A percentile compares a stretch with the other conserved stretches of the same genome.
Evolutionary conservation across 2,888 invertebrate species (phyloP).

Genomic region (Eucriotettix oculatus): DNA sequence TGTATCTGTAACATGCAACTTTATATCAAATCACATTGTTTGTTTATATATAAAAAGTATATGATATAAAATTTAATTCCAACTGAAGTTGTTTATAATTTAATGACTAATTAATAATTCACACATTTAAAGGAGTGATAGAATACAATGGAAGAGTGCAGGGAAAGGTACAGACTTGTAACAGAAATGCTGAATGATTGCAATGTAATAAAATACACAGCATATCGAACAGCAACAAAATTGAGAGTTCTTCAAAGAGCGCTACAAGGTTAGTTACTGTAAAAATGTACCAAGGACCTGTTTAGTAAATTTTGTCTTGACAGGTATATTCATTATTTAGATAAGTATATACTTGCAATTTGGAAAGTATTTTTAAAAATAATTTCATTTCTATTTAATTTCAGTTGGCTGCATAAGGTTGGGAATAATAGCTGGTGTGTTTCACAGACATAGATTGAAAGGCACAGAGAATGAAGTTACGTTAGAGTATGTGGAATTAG

Average conservation of each 20-base stretch:
- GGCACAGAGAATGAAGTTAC: slow-evolving; percentile 48
- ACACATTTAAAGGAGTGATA: too few species aligned
- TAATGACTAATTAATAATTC: too few species aligned
- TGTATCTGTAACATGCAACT: too few species aligned
- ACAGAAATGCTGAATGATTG: slow-evolving; percentile 36
- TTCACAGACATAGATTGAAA: slow-evolving; percentile 51
- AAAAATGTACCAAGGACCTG: too few species aligned
- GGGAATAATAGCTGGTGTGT: slow-evolving; percentile 48
- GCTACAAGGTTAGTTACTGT: slow-evolving; percentile 40
- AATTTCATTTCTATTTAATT: background rate
- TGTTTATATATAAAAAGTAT: too few species aligned
- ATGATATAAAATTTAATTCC: too few species aligned
- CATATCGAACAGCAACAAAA: slow-evolving; percentile 62
- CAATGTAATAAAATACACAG: slow-evolving; percentile 54
- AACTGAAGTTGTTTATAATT: too few species aligned
- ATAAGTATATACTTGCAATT: background rate
- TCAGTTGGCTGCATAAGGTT: slow-evolving; percentile 32
- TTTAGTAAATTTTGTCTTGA: too few species aligned
- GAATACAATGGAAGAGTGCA: too few species aligned
- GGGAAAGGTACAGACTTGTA: too few species aligned
- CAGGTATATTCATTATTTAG: too few species aligned
- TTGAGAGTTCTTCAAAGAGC: slow-evolving; percentile 41
- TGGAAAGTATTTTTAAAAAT: background rate
- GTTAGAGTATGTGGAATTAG: slow-evolving; percentile 49
- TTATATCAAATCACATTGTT: too few species aligned